A percentile compares a stretch with the other conserved stretches of the same genome.
Conservation (phyloP, 2,113 vertebrate genomes). For the Heliornis fulica region DNA sequence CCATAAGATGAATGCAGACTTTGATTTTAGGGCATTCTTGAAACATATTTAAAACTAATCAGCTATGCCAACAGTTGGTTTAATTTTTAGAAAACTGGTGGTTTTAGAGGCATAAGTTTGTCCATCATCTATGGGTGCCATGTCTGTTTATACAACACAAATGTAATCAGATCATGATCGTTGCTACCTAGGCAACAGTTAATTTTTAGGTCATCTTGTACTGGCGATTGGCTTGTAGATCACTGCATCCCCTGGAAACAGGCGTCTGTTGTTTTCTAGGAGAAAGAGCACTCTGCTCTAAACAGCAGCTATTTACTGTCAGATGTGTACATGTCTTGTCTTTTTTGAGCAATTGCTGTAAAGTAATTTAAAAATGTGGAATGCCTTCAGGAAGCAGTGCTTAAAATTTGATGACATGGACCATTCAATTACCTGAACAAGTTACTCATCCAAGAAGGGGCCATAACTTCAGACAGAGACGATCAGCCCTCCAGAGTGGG, state of each 20-base stretch:
- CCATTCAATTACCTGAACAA: background rate
- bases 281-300: background rate
- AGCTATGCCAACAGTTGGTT: background rate
- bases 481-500: background rate
- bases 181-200: background rate
- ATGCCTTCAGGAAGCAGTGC: background rate
- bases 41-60: background rate
- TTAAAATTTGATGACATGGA: background rate
- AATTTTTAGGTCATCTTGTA: conserved; percentile 1
- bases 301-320: background rate
- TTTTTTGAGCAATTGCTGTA: background rate
- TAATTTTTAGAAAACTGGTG: background rate
- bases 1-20: background rate
- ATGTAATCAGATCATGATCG: background rate
- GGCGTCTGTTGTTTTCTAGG: background rate
- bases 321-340: background rate
- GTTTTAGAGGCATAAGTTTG: background rate
- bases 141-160: background rate
- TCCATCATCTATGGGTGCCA: background rate
- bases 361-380: background rate
- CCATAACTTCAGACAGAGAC: background rate
- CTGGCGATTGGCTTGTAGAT: background rate
- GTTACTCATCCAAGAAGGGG: background rate
- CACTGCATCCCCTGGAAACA: background rate
- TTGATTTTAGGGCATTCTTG: background rate